Conservation (phyloP, 2,797 vertebrate genomes). For the Catamblyrhynchus diadema region DNA sequence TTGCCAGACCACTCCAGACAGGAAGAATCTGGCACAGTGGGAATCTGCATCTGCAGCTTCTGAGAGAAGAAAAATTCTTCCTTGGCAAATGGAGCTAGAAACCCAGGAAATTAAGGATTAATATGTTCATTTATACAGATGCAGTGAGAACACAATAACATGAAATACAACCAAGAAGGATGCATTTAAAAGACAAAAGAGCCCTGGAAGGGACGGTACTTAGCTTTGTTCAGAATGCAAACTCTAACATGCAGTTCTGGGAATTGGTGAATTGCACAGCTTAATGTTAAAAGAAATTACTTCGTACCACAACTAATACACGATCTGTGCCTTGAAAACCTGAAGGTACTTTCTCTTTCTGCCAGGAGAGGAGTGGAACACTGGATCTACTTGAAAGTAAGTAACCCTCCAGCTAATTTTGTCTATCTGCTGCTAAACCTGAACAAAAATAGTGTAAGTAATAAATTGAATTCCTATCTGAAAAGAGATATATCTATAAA, state of each 20-base stretch:
- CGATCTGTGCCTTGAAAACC: neutral
- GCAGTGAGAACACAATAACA: constrained; percentile 34
- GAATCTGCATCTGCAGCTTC: constrained; percentile 43
- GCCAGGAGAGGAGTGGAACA: neutral
- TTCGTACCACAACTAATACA: constrained; percentile 33
- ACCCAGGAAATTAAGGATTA: constrained; percentile 61
- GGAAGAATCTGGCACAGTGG: constrained; percentile 1
- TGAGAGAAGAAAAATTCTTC: constrained; percentile 27
- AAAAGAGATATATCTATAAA: neutral
- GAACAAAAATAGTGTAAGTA: neutral
- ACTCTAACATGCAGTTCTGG: constrained; percentile 34
- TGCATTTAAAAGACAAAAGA: constrained; percentile 61
- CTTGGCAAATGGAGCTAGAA: constrained; percentile 41
- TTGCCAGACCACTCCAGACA: constrained; percentile 20
- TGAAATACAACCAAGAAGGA: constrained; percentile 34
- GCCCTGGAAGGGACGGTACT: constrained; percentile 9
- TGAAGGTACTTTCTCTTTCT: constrained; percentile 1
- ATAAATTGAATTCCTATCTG: neutral
- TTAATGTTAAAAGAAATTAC: constrained; percentile 34
- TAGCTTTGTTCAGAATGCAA: constrained; percentile 43
- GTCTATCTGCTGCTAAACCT: neutral
- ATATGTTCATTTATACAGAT: constrained; percentile 61
- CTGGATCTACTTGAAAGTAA: neutral
- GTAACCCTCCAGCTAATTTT: constrained; percentile 15
- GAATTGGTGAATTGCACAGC: constrained; percentile 12